Percentiles rank a stretch among this genome's conserved stretches.
These are phyloP conservation scores for Malaclemys terrapin DNA, from an alignment of 2,113 vertebrate species.

Conservation along the genomic window DNA sequence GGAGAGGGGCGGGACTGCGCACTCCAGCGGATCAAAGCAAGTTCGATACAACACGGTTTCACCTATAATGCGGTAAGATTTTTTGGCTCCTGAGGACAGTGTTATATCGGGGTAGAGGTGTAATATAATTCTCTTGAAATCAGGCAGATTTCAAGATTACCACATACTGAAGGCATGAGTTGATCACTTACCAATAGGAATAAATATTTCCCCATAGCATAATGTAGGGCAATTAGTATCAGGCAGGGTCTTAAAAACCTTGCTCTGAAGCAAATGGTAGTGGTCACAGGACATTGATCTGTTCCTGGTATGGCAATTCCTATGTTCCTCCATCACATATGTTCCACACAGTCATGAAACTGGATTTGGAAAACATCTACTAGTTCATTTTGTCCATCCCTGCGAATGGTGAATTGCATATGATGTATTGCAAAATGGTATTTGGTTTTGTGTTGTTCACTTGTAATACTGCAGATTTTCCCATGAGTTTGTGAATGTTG, in stretches of 20 bases:
- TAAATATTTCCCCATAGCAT: background rate
- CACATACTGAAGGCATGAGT: background rate
- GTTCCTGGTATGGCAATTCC: background rate
- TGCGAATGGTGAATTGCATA: background rate
- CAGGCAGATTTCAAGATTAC: background rate
- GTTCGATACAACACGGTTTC: too few species aligned
- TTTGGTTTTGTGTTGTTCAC: background rate
- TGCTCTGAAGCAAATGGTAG: background rate
- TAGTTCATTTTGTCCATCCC: background rate
- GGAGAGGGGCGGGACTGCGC: too few species aligned
- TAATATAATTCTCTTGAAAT: background rate
- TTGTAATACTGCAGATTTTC: background rate
- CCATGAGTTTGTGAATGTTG: background rate
- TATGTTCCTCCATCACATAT: background rate
- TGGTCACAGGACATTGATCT: background rate
- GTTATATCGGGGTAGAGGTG: too few species aligned
- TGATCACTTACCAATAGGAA: background rate
- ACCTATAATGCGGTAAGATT: too few species aligned
- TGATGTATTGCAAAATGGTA: fast-evolving
- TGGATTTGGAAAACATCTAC: background rate
- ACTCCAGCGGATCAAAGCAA: too few species aligned
- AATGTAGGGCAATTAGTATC: background rate
- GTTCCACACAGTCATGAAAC: background rate
- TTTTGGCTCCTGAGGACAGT: too few species aligned
- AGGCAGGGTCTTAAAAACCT: background rate